Conservation (phyloP, 1,140 invertebrate genomes). For the Drosophila mayri region DNA sequence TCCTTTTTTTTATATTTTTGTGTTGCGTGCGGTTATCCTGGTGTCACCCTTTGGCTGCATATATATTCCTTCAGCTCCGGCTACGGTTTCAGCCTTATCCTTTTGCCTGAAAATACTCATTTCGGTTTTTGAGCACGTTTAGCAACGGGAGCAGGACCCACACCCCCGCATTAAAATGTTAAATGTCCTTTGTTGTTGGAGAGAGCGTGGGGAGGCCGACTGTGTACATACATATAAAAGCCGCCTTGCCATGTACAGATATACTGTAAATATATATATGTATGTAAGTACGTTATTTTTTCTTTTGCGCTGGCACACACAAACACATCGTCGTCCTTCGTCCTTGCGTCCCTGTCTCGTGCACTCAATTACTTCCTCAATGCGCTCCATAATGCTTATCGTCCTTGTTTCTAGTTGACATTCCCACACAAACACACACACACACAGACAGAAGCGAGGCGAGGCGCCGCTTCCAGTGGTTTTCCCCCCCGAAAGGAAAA, state of each 20-base stretch:
- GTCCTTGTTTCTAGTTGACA: constrained; percentile 83
- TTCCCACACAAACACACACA: constrained; percentile 72
- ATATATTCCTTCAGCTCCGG: constrained; percentile 19
- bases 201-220: constrained; percentile 15
- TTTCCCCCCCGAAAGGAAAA: constrained; percentile 47
- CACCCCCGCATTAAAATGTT: constrained; percentile 67
- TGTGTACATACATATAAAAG: constrained; percentile 36
- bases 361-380: constrained; percentile 83
- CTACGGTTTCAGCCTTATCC: constrained; percentile 58
- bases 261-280: constrained; percentile 21
- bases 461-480: constrained; percentile 39
- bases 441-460: constrained; percentile 8
- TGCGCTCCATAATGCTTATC: constrained; percentile 83
- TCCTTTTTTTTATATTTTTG: constrained; percentile 13
- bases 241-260: constrained; percentile 29
- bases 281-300: constrained; percentile 21
- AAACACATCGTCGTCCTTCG: constrained; percentile 63
- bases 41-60: constrained; percentile 45
- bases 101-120: constrained; percentile 72
- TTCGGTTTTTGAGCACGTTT: constrained; percentile 84
- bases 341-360: constrained; percentile 71
- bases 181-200: constrained; percentile 71
- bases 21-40: constrained; percentile 6
- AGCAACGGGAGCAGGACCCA: constrained; percentile 52
- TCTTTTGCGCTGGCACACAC: constrained; percentile 30